phyloP scores from a whole-genome alignment of 2,888 invertebrate genomes.

The Lasioglossum malachurum region DNA sequence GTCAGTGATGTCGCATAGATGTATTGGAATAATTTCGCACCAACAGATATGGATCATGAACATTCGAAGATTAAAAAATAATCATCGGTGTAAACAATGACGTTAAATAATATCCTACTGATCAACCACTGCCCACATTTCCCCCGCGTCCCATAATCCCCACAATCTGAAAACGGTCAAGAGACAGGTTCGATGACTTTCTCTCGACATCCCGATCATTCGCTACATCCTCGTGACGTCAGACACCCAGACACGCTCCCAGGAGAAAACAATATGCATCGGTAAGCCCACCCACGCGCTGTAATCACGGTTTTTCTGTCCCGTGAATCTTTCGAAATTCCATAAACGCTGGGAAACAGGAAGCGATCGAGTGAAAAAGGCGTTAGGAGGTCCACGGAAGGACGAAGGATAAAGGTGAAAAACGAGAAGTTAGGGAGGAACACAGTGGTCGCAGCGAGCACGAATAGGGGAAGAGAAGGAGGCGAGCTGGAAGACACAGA shows the following conservation, averaged over 20 bases:
- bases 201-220: conserved; percentile 29
- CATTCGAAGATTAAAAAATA: too few relatives aligned
- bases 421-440: conserved; percentile 8
- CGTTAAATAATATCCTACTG: neutral
- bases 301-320: conserved; percentile 50
- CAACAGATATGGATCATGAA: too few relatives aligned
- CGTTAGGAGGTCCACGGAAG: neutral
- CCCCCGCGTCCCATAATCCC: neutral
- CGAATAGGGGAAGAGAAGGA: neutral
- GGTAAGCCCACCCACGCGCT: conserved; percentile 47
- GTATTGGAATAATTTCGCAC: neutral
- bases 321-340: conserved; percentile 54
- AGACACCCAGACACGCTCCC: neutral
- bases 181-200: conserved; percentile 50
- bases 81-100: too few relatives aligned
- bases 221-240: conserved; percentile 27
- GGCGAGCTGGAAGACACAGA: conserved; percentile 26
- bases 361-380: neutral
- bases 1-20: neutral
- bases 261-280: conserved; percentile 44
- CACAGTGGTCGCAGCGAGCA: neutral
- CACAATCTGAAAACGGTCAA: neutral
- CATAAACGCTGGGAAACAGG: conserved; percentile 1
- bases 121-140: neutral
- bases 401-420: conserved; percentile 27